Conservation (phyloP, 2,797 vertebrate species). For the Nasua narica region DNA sequence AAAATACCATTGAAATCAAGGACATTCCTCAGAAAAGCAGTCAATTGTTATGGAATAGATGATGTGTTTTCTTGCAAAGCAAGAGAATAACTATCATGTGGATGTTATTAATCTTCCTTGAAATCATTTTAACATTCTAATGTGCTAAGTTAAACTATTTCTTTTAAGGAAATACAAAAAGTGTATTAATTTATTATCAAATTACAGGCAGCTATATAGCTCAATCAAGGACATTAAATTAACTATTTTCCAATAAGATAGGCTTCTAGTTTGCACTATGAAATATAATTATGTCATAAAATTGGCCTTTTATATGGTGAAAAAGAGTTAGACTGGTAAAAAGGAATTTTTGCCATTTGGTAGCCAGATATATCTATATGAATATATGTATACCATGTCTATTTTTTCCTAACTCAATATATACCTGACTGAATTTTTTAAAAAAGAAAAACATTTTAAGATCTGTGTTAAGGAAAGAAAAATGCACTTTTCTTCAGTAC, state of each 20-base stretch:
- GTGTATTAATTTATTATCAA: conserved; percentile 32
- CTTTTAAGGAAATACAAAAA: conserved; percentile 34
- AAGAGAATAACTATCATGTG: conserved; percentile 40
- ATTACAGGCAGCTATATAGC: background rate
- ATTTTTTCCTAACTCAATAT: background rate
- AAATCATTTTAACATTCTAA: conserved; percentile 70
- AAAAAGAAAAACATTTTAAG: background rate
- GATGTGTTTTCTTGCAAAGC: conserved; percentile 64
- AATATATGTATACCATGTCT: background rate
- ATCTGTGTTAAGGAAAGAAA: background rate
- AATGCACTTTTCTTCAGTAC: background rate
- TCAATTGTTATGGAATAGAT: conserved; percentile 64
- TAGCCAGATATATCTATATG: background rate
- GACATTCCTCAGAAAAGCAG: conserved; percentile 52
- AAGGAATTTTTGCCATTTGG: background rate
- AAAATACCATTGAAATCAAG: conserved; percentile 60
- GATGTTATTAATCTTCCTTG: conserved; percentile 59
- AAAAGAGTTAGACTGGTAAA: background rate
- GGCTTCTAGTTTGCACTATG: background rate
- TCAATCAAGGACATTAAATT: conserved; percentile 45
- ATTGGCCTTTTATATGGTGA: background rate
- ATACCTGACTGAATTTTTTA: background rate
- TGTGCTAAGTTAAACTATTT: conserved; percentile 34
- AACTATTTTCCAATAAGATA: conserved; percentile 46
- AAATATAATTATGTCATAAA: conserved; percentile 33